A percentile compares a stretch with the other conserved stretches of the same genome.
These are phyloP conservation scores for Oplegnathus fasciatus DNA, from an alignment of 2,113 vertebrate genomes.

Conservation along the genomic window DNA sequence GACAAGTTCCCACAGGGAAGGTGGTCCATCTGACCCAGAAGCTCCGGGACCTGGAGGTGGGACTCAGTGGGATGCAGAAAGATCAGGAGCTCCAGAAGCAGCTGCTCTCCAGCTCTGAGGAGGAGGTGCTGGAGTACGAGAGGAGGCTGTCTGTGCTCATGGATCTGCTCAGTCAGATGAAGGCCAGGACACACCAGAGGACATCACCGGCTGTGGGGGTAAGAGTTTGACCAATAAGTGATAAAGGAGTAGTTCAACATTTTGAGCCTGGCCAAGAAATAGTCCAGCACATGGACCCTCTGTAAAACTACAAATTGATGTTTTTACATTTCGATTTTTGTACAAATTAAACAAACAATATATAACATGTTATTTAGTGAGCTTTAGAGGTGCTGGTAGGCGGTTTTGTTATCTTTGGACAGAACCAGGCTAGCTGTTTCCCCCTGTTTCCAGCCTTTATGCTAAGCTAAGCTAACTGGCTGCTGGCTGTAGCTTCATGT, in stretches of 20 bases:
- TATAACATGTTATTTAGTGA: background rate
- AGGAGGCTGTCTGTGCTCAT: constrained; percentile 85
- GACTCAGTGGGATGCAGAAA: constrained; percentile 83
- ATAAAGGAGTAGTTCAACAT: background rate
- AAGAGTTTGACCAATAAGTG: background rate
- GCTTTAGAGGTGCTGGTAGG: background rate
- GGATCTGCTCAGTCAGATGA: constrained; percentile 84
- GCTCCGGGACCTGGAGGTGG: constrained; percentile 87
- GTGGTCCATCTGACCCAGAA: constrained; percentile 84
- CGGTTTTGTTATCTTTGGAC: too few relatives aligned
- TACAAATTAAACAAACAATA: too few relatives aligned
- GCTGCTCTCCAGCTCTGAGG: constrained; percentile 86
- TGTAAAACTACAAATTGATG: too few relatives aligned
- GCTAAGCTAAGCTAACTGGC: background rate
- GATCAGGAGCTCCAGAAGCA: constrained; percentile 89
- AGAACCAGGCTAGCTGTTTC: background rate
- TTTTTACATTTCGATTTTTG: too few relatives aligned
- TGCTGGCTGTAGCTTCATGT: background rate
- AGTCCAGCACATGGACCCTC: background rate
- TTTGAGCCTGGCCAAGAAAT: background rate
- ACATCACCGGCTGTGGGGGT: constrained; percentile 54
- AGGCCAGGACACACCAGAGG: constrained; percentile 51
- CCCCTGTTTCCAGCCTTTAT: background rate
- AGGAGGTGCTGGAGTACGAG: constrained; percentile 89
- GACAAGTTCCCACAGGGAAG: constrained; percentile 70